Evolutionary conservation across 1,140 invertebrate species (phyloP).

Genomic region (Philotrypesis tridentata): DNA sequence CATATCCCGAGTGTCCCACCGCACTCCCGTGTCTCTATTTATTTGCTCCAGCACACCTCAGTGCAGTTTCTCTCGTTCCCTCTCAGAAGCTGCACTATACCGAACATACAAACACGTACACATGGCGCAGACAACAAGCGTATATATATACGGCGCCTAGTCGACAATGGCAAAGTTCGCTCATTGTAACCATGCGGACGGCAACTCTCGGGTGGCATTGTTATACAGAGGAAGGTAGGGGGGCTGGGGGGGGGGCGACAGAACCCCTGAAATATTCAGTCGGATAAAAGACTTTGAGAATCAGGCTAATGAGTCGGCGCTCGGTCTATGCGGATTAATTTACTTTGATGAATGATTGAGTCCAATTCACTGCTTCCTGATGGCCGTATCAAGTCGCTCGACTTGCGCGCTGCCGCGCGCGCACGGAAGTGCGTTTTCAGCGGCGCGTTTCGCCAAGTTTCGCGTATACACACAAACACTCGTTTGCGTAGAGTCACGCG

Average conservation of each 20-base stretch:
- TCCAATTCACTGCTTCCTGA: background rate
- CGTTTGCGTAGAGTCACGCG: background rate
- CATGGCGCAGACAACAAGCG: no score
- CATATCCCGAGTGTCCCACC: background rate
- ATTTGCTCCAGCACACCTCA: background rate
- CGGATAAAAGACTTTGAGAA: background rate
- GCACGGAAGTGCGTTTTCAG: background rate
- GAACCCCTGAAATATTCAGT: background rate
- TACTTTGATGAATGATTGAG: conserved; percentile 1
- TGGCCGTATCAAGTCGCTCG: background rate
- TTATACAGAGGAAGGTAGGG: no score
- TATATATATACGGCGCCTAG: no score
- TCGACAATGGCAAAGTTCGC: conserved; percentile 66
- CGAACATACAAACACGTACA: background rate
- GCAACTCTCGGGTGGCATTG: conserved; percentile 40
- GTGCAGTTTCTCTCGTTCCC: no score
- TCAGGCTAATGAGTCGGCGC: background rate
- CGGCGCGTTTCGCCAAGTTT: background rate
- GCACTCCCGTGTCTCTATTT: conserved; percentile 4
- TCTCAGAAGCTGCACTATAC: background rate
- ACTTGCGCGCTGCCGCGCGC: no score
- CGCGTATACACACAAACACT: background rate
- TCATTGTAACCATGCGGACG: conserved; percentile 64
- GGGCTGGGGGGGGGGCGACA: no score
- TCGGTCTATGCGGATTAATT: conserved; percentile 26